phyloP scores from a whole-genome alignment of 2,797 vertebrate genomes.

The Rhinoraja longicauda region DNA sequence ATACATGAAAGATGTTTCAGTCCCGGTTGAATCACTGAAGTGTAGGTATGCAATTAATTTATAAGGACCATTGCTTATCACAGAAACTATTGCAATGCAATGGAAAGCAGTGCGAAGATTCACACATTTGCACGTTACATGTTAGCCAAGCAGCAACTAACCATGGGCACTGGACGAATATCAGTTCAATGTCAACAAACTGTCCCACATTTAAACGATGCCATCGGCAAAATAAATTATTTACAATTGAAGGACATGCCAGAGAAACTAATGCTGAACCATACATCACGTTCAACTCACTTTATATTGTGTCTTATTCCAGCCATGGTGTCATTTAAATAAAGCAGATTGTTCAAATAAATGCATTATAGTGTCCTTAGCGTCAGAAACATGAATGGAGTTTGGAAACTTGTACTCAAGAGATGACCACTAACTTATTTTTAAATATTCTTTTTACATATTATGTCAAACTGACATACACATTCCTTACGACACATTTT shows the following conservation, averaged over 20 bases:
- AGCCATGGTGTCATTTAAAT: background rate
- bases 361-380: background rate
- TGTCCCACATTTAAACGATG: background rate
- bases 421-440: too few species aligned
- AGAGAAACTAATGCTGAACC: background rate
- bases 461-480: too few species aligned
- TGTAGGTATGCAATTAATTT: background rate
- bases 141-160: background rate
- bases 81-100: background rate
- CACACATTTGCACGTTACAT: background rate
- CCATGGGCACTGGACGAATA: background rate
- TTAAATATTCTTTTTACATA: too few species aligned
- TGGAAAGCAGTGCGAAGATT: background rate
- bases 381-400: background rate
- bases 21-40: background rate
- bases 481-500: too few species aligned
- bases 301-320: background rate
- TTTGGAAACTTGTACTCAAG: too few species aligned
- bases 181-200: background rate
- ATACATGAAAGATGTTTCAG: background rate
- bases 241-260: background rate
- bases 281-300: background rate
- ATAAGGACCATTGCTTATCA: background rate
- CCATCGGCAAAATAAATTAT: background rate
- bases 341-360: background rate